phyloP scores from a whole-genome alignment of 2,888 invertebrate genomes.

The Autographa pulchrina region DNA sequence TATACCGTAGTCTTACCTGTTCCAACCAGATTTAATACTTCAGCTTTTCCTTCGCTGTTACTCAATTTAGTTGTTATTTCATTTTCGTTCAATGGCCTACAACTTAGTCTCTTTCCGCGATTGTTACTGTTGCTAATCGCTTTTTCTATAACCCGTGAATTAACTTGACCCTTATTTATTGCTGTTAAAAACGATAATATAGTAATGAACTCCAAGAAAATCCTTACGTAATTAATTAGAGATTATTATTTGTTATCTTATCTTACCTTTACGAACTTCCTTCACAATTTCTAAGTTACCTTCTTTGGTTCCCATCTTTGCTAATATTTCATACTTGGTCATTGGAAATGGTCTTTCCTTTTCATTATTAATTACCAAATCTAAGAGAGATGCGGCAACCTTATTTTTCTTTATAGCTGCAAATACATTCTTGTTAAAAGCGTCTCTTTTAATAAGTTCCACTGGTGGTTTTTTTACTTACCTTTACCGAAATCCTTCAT shows the following conservation, averaged over 20 bases:
- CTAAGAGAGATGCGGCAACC: conserved; percentile 34
- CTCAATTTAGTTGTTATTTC: conserved; percentile 35
- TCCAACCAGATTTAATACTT: conserved; percentile 32
- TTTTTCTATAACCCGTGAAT: not conserved
- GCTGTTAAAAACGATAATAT: not conserved
- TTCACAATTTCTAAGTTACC: not conserved
- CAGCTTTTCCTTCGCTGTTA: conserved; percentile 16
- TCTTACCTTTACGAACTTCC: conserved; percentile 10
- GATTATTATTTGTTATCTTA: too few relatives aligned
- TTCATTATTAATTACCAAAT: conserved; percentile 35
- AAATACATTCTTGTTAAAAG: conserved; percentile 1
- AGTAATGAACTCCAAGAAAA: too few relatives aligned
- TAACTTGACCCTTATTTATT: not conserved
- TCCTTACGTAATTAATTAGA: too few relatives aligned
- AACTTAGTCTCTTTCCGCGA: conserved; percentile 5
- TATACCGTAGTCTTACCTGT: conserved; percentile 20
- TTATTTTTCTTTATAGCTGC: conserved; percentile 21
- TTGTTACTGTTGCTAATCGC: not conserved
- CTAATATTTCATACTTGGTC: not conserved
- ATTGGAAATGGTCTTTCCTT: not conserved
- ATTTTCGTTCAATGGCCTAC: conserved; percentile 17
- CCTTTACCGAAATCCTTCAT: conserved; percentile 18
- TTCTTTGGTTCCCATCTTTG: not conserved
- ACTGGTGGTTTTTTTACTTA: not conserved
- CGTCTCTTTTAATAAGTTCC: not conserved